phyloP scores from a whole-genome alignment of 1,140 invertebrate genomes.

The Dinoponera quadriceps region DNA sequence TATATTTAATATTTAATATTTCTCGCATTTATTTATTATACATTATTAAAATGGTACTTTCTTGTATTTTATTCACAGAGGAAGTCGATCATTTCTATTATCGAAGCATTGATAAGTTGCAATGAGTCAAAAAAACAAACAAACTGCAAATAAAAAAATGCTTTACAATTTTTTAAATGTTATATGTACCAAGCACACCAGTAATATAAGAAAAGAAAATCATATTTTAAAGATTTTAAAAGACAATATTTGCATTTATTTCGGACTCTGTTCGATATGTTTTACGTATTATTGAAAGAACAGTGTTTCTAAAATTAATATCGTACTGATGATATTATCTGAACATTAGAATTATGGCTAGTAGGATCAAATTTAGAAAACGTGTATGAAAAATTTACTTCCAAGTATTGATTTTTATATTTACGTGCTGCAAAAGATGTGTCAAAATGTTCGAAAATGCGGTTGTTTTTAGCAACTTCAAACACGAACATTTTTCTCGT shows the following conservation, averaged over 20 bases:
- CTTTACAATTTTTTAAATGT: not conserved
- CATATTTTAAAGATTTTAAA: too few relatives aligned
- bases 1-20: slow-evolving; percentile 32
- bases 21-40: slow-evolving; percentile 4
- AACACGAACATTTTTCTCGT: too few relatives aligned
- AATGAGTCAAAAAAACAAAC: not conserved
- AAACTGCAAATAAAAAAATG: not conserved
- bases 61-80: not conserved
- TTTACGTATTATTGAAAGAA: not conserved
- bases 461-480: too few relatives aligned
- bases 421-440: not conserved
- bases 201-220: slow-evolving; percentile 6
- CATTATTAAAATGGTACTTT: not conserved
- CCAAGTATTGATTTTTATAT: not conserved
- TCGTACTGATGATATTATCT: not conserved
- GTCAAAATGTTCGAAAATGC: not conserved
- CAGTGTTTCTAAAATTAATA: not conserved
- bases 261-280: too few relatives aligned
- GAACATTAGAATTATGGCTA: not conserved
- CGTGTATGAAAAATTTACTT: not conserved
- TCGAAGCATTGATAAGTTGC: not conserved
- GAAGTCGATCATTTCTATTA: not conserved
- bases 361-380: not conserved
- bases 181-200: not conserved
- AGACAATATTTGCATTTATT: too few relatives aligned